phyloP scores from a whole-genome alignment of 2,888 invertebrate genomes.

The Tipula lateralis region DNA sequence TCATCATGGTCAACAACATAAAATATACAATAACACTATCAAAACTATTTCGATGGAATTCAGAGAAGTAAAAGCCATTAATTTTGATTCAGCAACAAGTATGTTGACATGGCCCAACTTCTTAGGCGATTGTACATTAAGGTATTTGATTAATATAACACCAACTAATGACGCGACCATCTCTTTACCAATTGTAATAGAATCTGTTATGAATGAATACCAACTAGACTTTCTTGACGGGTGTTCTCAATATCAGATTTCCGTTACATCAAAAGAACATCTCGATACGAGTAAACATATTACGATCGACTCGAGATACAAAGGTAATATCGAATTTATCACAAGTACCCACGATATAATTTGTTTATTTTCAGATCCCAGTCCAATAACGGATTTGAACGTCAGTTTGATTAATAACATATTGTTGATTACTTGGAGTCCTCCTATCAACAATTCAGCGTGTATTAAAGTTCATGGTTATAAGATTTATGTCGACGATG shows the following conservation, averaged over 20 bases:
- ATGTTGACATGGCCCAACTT: neutral
- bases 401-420: neutral
- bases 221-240: neutral
- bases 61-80: neutral
- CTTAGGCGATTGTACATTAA: neutral
- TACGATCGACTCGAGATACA: neutral
- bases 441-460: neutral
- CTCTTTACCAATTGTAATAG: neutral
- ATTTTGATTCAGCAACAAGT: neutral
- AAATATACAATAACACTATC: neutral
- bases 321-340: neutral
- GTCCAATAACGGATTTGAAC: neutral
- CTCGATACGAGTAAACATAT: neutral
- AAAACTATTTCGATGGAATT: neutral
- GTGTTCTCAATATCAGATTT: neutral
- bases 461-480: neutral
- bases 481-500: neutral
- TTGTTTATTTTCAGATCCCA: neutral
- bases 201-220: neutral
- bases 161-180: neutral
- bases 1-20: too few species aligned
- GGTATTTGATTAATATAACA: neutral
- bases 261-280: neutral
- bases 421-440: neutral
- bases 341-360: neutral